A percentile compares a stretch with the other conserved stretches of the same genome.
phyloP scores from a whole-genome alignment of 1,140 invertebrate species.

The Drosophila gunungcola region DNA sequence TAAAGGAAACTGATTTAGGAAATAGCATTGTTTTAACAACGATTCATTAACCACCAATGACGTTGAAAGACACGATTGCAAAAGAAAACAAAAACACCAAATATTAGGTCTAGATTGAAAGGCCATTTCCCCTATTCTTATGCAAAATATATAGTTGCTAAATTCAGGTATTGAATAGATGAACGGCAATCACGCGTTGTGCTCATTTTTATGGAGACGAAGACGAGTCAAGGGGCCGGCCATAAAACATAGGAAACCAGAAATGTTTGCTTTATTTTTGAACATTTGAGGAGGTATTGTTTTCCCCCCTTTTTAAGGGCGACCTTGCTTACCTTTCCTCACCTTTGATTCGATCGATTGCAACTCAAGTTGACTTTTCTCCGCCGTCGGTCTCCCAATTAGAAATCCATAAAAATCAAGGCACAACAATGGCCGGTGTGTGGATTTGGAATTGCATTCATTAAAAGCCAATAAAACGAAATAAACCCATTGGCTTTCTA shows the following conservation, averaged over 20 bases:
- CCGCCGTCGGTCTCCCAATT: slow-evolving; percentile 35
- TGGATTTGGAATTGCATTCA: slow-evolving; percentile 62
- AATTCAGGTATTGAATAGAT: not conserved
- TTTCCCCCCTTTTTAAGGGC: slow-evolving; percentile 18
- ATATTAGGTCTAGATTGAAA: not conserved
- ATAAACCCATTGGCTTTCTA: slow-evolving; percentile 79
- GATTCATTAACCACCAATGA: not conserved
- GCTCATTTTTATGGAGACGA: not conserved
- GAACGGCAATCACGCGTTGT: slow-evolving; percentile 7
- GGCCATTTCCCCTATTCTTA: slow-evolving; percentile 16
- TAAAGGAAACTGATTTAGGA: not conserved
- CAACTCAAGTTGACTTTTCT: slow-evolving; percentile 18
- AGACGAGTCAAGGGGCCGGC: not conserved
- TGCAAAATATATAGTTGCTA: slow-evolving; percentile 15
- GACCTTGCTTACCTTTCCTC: slow-evolving; percentile 48
- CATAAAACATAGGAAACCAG: not conserved
- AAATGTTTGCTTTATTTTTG: slow-evolving; percentile 13
- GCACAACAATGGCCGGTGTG: slow-evolving; percentile 34
- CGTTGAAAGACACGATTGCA: not conserved
- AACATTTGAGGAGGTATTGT: not conserved
- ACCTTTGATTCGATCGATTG: slow-evolving; percentile 21
- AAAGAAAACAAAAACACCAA: not conserved
- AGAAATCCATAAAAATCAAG: slow-evolving; percentile 61
- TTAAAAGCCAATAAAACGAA: slow-evolving; percentile 73
- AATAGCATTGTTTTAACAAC: not conserved